Conservation (phyloP, 2,113 vertebrate genomes). For the Laterallus jamaicensis region DNA sequence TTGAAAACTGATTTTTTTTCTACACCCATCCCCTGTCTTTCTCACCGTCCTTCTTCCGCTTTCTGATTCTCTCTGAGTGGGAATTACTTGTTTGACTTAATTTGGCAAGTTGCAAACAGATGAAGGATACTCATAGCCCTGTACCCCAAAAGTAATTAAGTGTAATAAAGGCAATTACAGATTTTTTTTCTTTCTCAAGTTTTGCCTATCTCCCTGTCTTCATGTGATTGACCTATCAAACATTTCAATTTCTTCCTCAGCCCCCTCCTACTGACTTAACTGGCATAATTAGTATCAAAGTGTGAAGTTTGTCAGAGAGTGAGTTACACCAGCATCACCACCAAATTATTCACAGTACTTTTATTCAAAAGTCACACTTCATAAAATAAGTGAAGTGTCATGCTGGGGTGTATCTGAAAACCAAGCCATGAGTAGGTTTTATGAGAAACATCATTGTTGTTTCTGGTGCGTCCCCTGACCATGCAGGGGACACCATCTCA, state of each 20-base stretch:
- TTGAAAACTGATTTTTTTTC: not conserved
- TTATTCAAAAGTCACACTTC: not conserved
- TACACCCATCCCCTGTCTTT: not conserved
- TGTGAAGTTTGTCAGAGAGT: not conserved
- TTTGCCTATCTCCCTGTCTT: not conserved
- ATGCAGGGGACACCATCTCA: not conserved
- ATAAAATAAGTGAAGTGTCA: not conserved
- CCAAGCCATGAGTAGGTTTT: not conserved
- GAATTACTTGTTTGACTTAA: not conserved
- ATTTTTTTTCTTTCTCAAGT: not conserved
- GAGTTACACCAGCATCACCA: not conserved
- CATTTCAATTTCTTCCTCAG: not conserved
- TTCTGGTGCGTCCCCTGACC: not conserved
- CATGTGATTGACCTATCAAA: not conserved
- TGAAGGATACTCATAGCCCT: not conserved
- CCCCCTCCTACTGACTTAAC: rapidly evolving
- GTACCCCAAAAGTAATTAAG: not conserved
- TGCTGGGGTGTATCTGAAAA: not conserved
- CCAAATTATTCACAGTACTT: not conserved
- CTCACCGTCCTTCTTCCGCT: not conserved
- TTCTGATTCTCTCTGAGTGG: not conserved
- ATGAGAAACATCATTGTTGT: not conserved
- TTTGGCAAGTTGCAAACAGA: not conserved
- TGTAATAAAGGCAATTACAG: not conserved
- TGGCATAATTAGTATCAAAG: not conserved